Evolutionary conservation across 2,797 vertebrate genomes (phyloP).

Genomic region (Anguilla anguilla): DNA sequence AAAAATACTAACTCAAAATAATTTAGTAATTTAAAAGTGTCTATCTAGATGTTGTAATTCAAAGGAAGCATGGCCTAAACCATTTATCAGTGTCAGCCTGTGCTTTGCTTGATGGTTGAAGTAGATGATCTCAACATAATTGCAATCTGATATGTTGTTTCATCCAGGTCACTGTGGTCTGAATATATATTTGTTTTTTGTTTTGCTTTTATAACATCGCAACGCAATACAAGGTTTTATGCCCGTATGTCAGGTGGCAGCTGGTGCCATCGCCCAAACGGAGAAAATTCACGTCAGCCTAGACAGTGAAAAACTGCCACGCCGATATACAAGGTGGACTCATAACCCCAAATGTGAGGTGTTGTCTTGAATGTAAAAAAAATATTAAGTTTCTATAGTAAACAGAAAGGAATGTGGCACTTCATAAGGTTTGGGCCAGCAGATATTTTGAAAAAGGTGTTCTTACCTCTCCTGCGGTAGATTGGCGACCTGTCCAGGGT

Average conservation of each 20-base stretch:
- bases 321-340: neutral
- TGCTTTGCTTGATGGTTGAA: no score
- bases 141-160: no score
- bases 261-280: no score
- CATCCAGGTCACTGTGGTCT: no score
- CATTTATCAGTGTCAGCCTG: neutral
- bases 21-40: neutral
- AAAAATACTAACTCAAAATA: neutral
- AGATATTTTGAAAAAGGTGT: neutral
- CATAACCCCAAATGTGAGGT: neutral
- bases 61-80: neutral
- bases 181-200: no score
- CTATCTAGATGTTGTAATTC: neutral
- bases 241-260: no score
- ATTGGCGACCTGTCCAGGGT: no score
- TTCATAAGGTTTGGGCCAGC: neutral
- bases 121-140: no score
- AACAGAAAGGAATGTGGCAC: neutral
- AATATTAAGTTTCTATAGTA: neutral
- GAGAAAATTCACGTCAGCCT: no score
- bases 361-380: neutral
- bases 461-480: no score
- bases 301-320: neutral
- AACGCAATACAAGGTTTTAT: no score
- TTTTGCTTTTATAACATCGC: no score